Evolutionary conservation across 2,888 invertebrate species (phyloP).

Genomic region (Melieria crassipennis): DNA sequence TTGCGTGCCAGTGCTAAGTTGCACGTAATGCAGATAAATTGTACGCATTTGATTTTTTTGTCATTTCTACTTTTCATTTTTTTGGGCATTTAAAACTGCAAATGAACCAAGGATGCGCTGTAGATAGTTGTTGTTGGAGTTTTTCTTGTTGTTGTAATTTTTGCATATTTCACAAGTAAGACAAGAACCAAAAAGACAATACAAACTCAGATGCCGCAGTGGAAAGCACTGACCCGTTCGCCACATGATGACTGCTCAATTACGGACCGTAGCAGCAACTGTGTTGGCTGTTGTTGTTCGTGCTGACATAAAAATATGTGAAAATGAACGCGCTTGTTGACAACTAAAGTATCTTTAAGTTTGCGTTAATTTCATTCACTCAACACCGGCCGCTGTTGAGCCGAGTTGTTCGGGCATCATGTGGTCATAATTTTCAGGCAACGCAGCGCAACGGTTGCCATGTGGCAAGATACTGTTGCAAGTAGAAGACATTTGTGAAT

Average conservation of each 20-base stretch:
- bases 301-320: neutral
- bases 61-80: constrained; percentile 4
- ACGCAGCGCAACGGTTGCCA: too few relatives aligned
- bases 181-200: neutral
- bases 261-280: neutral
- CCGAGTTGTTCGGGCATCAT: neutral
- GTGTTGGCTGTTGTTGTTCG: neutral
- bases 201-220: too few relatives aligned
- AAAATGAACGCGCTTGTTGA: constrained; percentile 40
- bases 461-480: too few relatives aligned
- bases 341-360: constrained; percentile 37
- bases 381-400: neutral
- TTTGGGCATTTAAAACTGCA: neutral
- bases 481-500: too few relatives aligned
- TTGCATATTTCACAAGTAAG: neutral
- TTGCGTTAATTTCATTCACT: constrained; percentile 32
- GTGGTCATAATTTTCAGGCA: neutral
- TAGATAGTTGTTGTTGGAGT: constrained; percentile 16
- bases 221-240: too few relatives aligned
- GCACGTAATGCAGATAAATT: constrained; percentile 50
- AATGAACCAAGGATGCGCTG: neutral
- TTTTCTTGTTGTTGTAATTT: constrained; percentile 20
- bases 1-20: constrained; percentile 46
- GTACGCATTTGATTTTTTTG: constrained; percentile 37
- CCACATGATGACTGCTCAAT: too few relatives aligned